Percentiles rank a stretch among this genome's conserved stretches.
These are phyloP conservation scores for Myiagra hebetior DNA, from an alignment of 2,113 vertebrate species.

Conservation along the genomic window DNA sequence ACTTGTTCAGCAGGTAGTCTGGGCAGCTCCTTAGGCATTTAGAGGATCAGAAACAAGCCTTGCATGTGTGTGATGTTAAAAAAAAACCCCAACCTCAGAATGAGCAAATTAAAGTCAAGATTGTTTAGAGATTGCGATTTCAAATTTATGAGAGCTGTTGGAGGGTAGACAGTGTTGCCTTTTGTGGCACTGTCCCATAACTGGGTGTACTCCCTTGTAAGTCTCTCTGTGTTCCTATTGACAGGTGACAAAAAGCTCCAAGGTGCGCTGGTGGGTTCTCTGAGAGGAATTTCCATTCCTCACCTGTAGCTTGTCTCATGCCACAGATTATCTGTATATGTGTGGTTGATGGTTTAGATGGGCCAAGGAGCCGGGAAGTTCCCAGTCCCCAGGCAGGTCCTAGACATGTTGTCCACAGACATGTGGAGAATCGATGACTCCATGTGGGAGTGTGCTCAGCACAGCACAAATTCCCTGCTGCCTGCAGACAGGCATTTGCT, in stretches of 20 bases:
- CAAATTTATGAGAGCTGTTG: background rate
- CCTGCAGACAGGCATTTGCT: background rate
- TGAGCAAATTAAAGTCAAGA: background rate
- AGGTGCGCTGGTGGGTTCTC: background rate
- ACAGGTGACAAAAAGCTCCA: fast-evolving
- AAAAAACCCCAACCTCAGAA: background rate
- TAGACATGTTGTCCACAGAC: fast-evolving
- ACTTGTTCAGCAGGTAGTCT: background rate
- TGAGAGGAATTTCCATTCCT: background rate
- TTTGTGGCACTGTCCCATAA: background rate
- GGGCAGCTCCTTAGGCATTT: background rate
- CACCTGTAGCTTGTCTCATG: background rate
- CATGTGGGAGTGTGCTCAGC: background rate
- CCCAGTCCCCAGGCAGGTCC: background rate
- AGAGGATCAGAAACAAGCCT: background rate
- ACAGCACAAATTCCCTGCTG: background rate
- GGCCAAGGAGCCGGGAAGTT: background rate
- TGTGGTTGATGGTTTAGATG: background rate
- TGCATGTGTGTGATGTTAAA: background rate
- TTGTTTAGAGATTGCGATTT: background rate
- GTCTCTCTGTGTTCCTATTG: background rate
- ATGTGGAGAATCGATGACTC: fast-evolving
- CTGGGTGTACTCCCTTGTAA: background rate
- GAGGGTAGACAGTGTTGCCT: background rate
- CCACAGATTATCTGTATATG: fast-evolving